Base-by-base conservation (phyloP, 2,113 vertebrate genomes). In the Chaetops frenatus region DNA sequence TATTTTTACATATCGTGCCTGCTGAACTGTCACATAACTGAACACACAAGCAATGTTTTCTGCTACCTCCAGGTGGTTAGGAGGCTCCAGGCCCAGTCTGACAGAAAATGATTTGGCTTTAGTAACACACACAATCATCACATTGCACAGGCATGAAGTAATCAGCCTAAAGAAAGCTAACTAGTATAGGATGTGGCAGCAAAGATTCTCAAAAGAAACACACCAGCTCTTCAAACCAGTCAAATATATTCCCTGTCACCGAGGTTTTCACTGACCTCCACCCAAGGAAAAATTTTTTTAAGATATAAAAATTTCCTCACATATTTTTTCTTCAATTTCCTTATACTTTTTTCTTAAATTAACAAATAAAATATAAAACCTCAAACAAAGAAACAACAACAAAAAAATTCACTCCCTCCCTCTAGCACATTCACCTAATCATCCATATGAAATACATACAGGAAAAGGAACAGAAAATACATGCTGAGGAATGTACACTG, bases 1-100 rank as follows among this genome's bases (percentile, higher is more conserved):
- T 95, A 96, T 96, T 96, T 96, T 94, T 92, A 92, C 72, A 60
- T 96, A 92, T 81, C 17, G 8, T 94, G 92, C 67, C 80, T 91
- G 69, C 69, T 74, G 65, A 94, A 94, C 57, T 17, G 73, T 84
- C 94, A 79, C 92, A 84, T 91, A 95, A 86, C 69, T 91, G 89
- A 95, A 85, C 38, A 64, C 58, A 91, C 83, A 45, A 87, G 89
- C 69, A 92, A 94, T 54, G 88, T 91, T 94, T 96, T 86, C 88
- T 96, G 86, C 91, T 94, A 40, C 92, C 86, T 93, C 89, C 93
- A 94, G 93, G 86, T 96, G 83, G 72, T 94, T 94, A 84, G 83
- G 65, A 84, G 76, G 74, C 83, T 88, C 35, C 69, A 65, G 72
- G 29, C 65, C 69, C 86, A 69, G 61, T 40, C 69, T 67, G 72